phyloP scores from a whole-genome alignment of 1,140 invertebrate genomes.

The Pogonognathellus flavescens region DNA sequence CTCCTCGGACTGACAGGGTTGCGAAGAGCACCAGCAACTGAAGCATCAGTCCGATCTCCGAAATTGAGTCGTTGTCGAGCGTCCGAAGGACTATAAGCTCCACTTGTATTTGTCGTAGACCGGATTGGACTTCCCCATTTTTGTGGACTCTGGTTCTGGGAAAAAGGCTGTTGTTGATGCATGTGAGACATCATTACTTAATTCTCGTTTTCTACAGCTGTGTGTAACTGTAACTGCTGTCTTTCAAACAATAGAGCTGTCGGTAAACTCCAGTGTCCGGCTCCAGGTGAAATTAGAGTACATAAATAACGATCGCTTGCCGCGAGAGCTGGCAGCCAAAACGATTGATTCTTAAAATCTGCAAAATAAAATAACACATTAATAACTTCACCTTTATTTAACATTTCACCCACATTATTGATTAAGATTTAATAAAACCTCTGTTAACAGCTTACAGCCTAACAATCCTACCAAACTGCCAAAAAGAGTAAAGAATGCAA shows the following conservation, averaged over 20 bases:
- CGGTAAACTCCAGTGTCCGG: neutral
- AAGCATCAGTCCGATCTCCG: neutral
- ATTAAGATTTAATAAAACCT: no score
- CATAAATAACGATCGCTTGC: no score
- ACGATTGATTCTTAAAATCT: no score
- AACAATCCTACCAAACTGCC: no score
- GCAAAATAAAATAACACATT: no score
- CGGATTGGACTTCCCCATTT: constrained; percentile 9
- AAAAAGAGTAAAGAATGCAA: no score
- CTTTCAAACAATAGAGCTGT: neutral
- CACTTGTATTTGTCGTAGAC: neutral
- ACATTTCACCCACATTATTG: no score
- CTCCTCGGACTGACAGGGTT: neutral
- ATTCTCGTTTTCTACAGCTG: no score
- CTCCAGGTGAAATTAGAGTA: no score
- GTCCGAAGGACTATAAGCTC: neutral
- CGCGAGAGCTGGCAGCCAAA: no score
- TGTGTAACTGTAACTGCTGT: neutral
- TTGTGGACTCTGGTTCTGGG: constrained; percentile 25
- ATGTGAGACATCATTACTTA: neutral
- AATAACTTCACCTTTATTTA: no score
- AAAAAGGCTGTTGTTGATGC: constrained; percentile 11
- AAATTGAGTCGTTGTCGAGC: constrained; percentile 24
- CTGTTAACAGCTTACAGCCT: no score
- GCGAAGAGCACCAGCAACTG: neutral